Evolutionary conservation across 2,888 invertebrate genomes (phyloP), one percentile per base, ranked within the genome.

Genomic region (Heteromyza rotundicornis): DNA sequence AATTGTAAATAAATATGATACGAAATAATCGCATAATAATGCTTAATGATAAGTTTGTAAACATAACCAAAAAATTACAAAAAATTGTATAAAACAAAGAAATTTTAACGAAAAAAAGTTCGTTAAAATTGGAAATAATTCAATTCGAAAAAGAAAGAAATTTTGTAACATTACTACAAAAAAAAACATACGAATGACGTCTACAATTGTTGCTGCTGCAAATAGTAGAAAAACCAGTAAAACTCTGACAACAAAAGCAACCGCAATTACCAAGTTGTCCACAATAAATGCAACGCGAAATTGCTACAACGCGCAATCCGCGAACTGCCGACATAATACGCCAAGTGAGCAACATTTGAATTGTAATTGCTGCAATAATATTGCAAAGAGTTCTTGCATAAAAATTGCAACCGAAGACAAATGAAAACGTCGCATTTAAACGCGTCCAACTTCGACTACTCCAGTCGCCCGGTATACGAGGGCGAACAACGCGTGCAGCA

Each of bases 401-500:
- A 69, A 75, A 71, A 72, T 59, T 59, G 66, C 53, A 63, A 71
- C 67, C 66, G 63, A 65, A 70, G 63, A 70, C 73, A 70, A 79
- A 79, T 79, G 79, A 79, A 79, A 79, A 79, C 80, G 75, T 80
- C 79, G 79, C 71, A 77, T 74, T 71, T 65, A 55, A 75, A 71
- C 74, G 73, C 75, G 74, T 78, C 73, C 73, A 73, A 80, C 74
- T 78, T 78, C 78, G 80, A 79, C 80, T 80, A 78, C 70, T 74
- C 77, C 68, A 70, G 79, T 79, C 77, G 73, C 68, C 68, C 70
- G 55, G 66, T 63, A 55, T 69, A 70, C 65, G 69, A 66, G 70
- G 69, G 69, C 63, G 70, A 65, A 64, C 67, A 64, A 64, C 63
- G 57, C 53, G 57, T 51, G 62, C 62, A 62, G 35, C 68, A 64